These are phyloP conservation scores for Melinopterus prodromus DNA, from an alignment of 2,888 invertebrate genomes.

Conservation along the genomic window DNA sequence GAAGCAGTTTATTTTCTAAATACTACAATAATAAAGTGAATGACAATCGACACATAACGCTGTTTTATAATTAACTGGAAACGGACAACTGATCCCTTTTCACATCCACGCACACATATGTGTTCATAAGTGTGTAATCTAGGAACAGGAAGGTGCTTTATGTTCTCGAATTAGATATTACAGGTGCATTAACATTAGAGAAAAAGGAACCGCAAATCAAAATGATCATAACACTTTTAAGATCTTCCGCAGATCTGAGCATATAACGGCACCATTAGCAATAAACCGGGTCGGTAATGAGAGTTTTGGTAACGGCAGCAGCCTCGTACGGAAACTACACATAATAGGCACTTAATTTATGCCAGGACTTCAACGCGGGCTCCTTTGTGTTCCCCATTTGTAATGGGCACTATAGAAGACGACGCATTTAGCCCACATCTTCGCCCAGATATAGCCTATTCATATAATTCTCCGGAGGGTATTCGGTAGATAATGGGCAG, in stretches of 20 bases:
- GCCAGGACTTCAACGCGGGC: background rate
- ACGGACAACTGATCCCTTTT: too few relatives aligned
- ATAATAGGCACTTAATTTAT: slow-evolving; percentile 4
- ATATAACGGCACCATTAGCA: background rate
- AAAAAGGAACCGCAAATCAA: background rate
- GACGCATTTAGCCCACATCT: slow-evolving; percentile 4
- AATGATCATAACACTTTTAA: background rate
- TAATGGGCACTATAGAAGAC: background rate
- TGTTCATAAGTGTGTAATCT: too few relatives aligned
- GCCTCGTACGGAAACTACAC: background rate
- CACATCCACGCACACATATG: too few relatives aligned
- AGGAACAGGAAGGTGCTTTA: too few relatives aligned
- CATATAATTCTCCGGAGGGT: background rate
- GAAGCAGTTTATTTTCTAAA: too few relatives aligned
- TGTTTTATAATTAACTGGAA: too few relatives aligned
- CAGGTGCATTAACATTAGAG: too few relatives aligned
- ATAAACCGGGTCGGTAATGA: background rate
- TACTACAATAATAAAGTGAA: too few relatives aligned
- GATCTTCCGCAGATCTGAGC: background rate
- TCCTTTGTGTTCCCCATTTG: background rate
- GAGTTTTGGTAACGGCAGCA: background rate
- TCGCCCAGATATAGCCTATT: slow-evolving; percentile 4
- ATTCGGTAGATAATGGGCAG: background rate
- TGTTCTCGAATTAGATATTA: too few relatives aligned
- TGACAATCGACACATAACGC: too few relatives aligned